These are phyloP conservation scores for Drosophila kikkawai DNA, from an alignment of 1,140 invertebrate genomes.

Conservation along the genomic window DNA sequence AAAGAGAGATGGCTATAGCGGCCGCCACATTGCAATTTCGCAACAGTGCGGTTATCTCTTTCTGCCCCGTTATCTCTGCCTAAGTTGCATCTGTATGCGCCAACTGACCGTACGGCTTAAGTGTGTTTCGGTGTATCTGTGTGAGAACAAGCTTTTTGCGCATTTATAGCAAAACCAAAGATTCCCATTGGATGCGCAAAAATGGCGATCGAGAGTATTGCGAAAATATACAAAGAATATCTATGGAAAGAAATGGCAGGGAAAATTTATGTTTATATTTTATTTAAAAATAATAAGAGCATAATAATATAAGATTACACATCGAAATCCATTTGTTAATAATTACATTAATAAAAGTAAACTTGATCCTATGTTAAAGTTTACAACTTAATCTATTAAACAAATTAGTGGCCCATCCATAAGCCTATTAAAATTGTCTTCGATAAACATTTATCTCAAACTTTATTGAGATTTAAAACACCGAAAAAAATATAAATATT, in stretches of 20 bases:
- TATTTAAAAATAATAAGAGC: too few species aligned
- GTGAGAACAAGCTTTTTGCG: constrained; percentile 30
- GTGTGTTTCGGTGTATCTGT: constrained; percentile 11
- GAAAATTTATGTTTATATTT: too few species aligned
- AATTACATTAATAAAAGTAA: background rate
- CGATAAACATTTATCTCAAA: constrained; percentile 33
- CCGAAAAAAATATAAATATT: constrained; percentile 14
- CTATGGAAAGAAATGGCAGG: background rate
- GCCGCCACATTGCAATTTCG: constrained; percentile 21
- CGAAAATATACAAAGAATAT: constrained; percentile 31
- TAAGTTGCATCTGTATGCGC: constrained; percentile 45
- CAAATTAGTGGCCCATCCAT: constrained; percentile 31
- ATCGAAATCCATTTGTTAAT: background rate
- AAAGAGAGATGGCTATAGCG: constrained; percentile 15
- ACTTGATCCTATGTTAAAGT: background rate
- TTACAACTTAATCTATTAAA: constrained; percentile 31
- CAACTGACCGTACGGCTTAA: constrained; percentile 3
- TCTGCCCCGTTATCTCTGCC: constrained; percentile 27
- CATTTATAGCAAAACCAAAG: constrained; percentile 19
- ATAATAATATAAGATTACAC: background rate
- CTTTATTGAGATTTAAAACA: constrained; percentile 34
- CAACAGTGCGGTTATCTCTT: constrained; percentile 5
- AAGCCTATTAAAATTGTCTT: constrained; percentile 21
- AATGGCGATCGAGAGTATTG: constrained; percentile 61
- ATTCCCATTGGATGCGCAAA: constrained; percentile 70